These are phyloP conservation scores for Heterohyrax brucei DNA, from an alignment of 2,797 vertebrate genomes.

Conservation along the genomic window DNA sequence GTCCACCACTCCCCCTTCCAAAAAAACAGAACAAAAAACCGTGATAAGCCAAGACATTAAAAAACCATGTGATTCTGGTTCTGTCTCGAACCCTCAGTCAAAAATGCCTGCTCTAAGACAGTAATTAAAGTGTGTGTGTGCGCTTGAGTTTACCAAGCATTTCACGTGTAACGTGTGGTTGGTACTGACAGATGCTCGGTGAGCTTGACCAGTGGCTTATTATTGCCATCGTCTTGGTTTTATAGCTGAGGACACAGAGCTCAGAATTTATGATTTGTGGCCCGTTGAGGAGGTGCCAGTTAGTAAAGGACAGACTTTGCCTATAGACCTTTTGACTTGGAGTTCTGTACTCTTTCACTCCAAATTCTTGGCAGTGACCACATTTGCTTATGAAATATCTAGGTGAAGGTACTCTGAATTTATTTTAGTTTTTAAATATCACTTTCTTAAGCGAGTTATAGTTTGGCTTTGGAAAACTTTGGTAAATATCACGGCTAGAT, in stretches of 20 bases:
- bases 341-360: neutral
- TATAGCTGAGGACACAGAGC: neutral
- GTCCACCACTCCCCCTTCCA: too few species aligned
- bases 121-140: rapidly evolving
- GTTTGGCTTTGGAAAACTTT: conserved; percentile 6
- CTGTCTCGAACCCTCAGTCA: neutral
- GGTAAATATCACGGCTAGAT: neutral
- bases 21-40: too few species aligned
- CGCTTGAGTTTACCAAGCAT: neutral
- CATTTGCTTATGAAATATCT: conserved; percentile 4
- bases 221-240: neutral
- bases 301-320: conserved; percentile 16
- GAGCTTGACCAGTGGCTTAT: neutral
- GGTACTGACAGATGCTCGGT: neutral
- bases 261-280: neutral
- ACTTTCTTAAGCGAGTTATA: neutral
- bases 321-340: conserved; percentile 33
- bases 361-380: conserved; percentile 1
- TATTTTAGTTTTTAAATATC: neutral
- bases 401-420: conserved; percentile 2
- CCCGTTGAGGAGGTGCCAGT: conserved; percentile 29
- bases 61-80: neutral
- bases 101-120: neutral
- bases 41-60: neutral
- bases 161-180: rapidly evolving